Percentiles rank a stretch among this genome's conserved stretches.
These are phyloP conservation scores for Regulus satrapa DNA, from an alignment of 2,113 vertebrate species.

Conservation along the genomic window DNA sequence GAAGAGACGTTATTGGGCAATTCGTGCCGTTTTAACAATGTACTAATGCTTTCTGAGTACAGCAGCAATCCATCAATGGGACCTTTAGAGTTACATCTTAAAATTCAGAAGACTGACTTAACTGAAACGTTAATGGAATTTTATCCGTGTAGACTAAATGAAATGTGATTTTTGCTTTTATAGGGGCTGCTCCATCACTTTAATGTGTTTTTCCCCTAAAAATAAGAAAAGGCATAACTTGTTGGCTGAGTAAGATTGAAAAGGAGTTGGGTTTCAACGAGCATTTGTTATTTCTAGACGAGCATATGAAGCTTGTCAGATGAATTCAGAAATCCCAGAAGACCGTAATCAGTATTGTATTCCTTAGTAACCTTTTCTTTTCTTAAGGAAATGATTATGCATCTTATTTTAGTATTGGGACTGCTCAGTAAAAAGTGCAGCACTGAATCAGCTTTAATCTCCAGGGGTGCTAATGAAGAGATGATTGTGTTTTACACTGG, in stretches of 20 bases:
- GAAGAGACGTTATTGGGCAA: background rate
- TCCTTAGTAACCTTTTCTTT: background rate
- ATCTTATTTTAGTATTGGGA: background rate
- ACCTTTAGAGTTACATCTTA: slow-evolving; percentile 11
- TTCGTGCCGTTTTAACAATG: background rate
- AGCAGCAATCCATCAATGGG: slow-evolving; percentile 2
- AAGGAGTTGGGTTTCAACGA: background rate
- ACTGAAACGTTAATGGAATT: background rate
- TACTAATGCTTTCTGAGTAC: background rate
- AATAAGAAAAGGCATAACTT: background rate
- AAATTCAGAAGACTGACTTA: background rate
- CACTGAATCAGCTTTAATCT: background rate
- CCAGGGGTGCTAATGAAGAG: background rate
- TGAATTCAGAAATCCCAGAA: background rate
- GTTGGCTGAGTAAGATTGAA: background rate
- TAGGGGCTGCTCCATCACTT: background rate
- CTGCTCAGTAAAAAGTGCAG: background rate
- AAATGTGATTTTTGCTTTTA: background rate
- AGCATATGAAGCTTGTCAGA: background rate
- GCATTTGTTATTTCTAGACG: background rate
- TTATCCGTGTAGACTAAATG: background rate
- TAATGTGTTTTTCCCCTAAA: background rate
- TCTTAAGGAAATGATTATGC: background rate
- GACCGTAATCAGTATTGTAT: background rate
- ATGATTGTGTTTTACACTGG: background rate